Evolutionary conservation across 2,888 invertebrate species (phyloP).

Genomic region (Stenodema calcarata): DNA sequence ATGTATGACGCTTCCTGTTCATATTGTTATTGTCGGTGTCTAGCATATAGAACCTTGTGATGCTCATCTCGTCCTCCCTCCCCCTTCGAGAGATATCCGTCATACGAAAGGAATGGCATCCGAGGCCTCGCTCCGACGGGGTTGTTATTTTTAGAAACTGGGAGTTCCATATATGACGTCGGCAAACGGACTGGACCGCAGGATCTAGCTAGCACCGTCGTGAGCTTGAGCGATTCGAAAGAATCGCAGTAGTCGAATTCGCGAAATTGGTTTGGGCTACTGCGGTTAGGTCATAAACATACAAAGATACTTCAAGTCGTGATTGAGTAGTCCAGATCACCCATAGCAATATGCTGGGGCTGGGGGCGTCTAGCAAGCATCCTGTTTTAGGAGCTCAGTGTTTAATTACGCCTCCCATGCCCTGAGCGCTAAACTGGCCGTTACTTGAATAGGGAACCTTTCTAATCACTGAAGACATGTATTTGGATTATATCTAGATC

Average conservation of each 20-base stretch:
- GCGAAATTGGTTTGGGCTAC: no score
- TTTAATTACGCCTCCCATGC: no score
- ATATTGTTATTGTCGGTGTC: not conserved
- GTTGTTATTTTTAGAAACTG: conserved; percentile 25
- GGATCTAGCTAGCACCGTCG: not conserved
- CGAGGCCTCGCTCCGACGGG: conserved; percentile 5
- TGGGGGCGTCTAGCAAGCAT: no score
- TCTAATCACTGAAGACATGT: no score
- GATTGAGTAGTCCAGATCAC: no score
- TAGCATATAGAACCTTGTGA: not conserved
- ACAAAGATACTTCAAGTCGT: no score
- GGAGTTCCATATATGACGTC: conserved; percentile 16
- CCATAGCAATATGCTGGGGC: no score
- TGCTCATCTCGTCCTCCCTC: not conserved
- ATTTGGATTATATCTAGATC: no score
- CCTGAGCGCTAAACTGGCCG: no score
- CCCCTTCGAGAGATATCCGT: not conserved
- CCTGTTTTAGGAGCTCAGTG: no score
- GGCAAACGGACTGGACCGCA: not conserved
- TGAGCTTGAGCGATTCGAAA: not conserved
- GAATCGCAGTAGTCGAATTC: not conserved
- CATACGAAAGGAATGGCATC: conserved; percentile 22
- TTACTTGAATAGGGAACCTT: no score
- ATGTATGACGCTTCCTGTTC: not conserved
- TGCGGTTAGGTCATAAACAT: no score